A percentile compares a stretch with the other conserved stretches of the same genome.
phyloP scores from a whole-genome alignment of 2,113 vertebrate species.

The Burhinus oedicnemus region DNA sequence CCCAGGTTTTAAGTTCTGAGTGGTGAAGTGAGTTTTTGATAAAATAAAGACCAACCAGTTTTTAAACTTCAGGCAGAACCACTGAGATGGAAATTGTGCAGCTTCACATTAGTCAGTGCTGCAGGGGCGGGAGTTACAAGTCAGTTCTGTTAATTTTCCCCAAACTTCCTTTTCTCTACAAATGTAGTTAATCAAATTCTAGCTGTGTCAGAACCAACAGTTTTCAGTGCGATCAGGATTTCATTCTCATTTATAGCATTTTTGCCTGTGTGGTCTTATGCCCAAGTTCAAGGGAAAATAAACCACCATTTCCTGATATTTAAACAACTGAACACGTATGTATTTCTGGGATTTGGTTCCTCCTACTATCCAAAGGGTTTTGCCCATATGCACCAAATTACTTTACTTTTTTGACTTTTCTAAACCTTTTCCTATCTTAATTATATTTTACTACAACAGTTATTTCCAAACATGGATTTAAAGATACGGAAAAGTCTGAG shows the following conservation, averaged over 20 bases:
- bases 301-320: neutral
- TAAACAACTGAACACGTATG: fast-evolving
- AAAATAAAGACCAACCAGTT: neutral
- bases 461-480: neutral
- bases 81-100: neutral
- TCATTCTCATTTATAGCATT: neutral
- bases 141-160: neutral
- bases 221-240: neutral
- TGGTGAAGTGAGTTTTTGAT: neutral
- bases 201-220: neutral
- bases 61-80: neutral
- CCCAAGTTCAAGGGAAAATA: neutral
- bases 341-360: neutral
- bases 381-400: neutral
- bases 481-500: neutral
- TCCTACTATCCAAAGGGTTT: neutral
- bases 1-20: neutral
- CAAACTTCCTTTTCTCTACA: neutral
- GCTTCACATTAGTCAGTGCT: neutral
- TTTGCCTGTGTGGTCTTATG: neutral
- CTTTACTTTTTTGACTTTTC: neutral
- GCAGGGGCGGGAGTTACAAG: neutral
- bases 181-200: too few species aligned
- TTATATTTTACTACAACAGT: neutral
- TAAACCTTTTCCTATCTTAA: neutral